Percentiles rank a stretch among this genome's conserved stretches.
Evolutionary conservation across 30 jellyfish, hydroid and myxozoan species (phyloP).

Genomic region (Calvadosia cruxmelitensis): DNA sequence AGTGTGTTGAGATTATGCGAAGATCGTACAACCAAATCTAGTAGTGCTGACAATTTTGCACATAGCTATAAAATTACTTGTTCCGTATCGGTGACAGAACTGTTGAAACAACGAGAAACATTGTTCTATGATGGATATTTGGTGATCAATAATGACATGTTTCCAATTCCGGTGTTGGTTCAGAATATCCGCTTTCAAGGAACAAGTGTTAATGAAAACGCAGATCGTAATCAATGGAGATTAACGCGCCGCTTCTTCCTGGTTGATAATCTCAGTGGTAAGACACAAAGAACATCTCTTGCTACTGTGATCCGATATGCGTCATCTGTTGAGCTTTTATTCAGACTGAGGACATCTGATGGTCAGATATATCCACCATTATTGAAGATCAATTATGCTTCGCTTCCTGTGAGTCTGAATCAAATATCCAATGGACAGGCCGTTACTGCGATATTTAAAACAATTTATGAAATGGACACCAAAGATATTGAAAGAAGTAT

Average conservation of each 20-base stretch:
- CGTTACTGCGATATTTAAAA: conserved; percentile 36
- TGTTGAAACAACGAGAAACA: conserved; percentile 25
- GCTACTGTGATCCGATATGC: conserved; percentile 61
- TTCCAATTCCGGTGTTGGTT: conserved; percentile 73
- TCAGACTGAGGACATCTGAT: conserved; percentile 44
- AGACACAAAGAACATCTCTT: conserved; percentile 17
- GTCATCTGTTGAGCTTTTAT: conserved; percentile 22
- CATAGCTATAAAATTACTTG: conserved; percentile 48
- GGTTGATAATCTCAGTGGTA: conserved; percentile 67
- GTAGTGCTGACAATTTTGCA: conserved; percentile 35
- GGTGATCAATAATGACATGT: conserved; percentile 34
- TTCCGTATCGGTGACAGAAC: conserved; percentile 15
- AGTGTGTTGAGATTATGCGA: conserved; percentile 38
- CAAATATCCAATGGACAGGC: conserved; percentile 13
- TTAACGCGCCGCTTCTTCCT: conserved; percentile 59
- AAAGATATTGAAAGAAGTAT: conserved; percentile 33
- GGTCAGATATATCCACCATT: conserved; percentile 93
- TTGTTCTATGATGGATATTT: conserved; percentile 55
- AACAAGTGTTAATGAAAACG: conserved; percentile 26
- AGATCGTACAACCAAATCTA: conserved; percentile 15
- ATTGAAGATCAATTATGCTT: conserved; percentile 50
- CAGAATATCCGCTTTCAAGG: conserved; percentile 35
- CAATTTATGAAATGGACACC: conserved; percentile 66
- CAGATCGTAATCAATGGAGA: conserved; percentile 39
- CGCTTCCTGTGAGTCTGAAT: conserved; percentile 7